These are phyloP conservation scores for Setipinna tenuifilis DNA, from an alignment of 2,797 vertebrate genomes.

Conservation along the genomic window DNA sequence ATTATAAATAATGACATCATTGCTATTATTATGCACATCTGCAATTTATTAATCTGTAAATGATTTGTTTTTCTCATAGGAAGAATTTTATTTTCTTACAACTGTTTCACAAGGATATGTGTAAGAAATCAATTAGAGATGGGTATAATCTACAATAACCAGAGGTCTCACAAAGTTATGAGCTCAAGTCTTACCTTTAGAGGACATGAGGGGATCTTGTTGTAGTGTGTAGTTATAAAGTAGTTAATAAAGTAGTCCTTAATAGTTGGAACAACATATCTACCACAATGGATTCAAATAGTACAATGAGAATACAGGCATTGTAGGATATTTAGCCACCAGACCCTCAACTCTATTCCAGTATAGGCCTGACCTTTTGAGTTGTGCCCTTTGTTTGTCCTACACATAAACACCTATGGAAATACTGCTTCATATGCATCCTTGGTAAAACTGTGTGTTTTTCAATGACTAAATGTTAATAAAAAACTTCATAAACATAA, in stretches of 20 bases:
- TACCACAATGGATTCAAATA: conserved; percentile 61
- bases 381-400: neutral
- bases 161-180: conserved; percentile 64
- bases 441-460: no score
- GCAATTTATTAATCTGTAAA: no score
- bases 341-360: neutral
- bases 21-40: no score
- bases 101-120: no score
- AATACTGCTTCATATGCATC: neutral
- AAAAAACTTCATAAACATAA: neutral
- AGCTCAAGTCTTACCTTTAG: conserved; percentile 60
- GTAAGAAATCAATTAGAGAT: neutral
- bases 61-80: no score
- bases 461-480: neutral
- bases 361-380: neutral
- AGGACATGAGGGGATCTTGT: conserved; percentile 66
- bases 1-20: no score
- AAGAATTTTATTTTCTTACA: no score
- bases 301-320: conserved; percentile 51
- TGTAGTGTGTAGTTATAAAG: conserved; percentile 71
- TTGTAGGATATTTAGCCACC: neutral
- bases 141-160: conserved; percentile 26
- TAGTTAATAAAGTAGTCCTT: no score
- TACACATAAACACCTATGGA: neutral
- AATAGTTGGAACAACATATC: conserved; percentile 69